Evolutionary conservation across 1,140 invertebrate species (phyloP).

Genomic region (Heliconius hermathena): DNA sequence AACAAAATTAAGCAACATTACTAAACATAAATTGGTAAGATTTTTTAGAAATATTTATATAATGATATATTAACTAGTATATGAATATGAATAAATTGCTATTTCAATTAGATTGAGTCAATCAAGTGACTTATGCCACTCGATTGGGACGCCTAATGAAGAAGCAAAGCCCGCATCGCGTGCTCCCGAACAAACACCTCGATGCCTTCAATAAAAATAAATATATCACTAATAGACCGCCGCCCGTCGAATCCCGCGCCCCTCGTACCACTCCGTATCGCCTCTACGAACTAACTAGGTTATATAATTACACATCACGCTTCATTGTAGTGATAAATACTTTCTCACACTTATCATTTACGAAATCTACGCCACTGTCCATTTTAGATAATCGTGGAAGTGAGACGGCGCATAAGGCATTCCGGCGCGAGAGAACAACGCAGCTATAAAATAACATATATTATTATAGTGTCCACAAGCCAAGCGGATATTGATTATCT

Average conservation of each 20-base stretch:
- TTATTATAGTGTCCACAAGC: slow-evolving; percentile 82
- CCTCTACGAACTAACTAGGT: slow-evolving; percentile 68
- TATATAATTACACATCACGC: slow-evolving; percentile 81
- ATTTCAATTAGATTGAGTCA: slow-evolving; percentile 63
- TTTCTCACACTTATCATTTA: slow-evolving; percentile 82
- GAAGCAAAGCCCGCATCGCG: slow-evolving; percentile 68
- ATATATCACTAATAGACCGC: slow-evolving; percentile 61
- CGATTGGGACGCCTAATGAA: slow-evolving; percentile 61
- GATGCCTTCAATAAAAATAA: slow-evolving; percentile 69
- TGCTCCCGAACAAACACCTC: slow-evolving; percentile 53
- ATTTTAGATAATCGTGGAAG: slow-evolving; percentile 79
- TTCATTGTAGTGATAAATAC: slow-evolving; percentile 81
- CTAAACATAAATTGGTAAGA: not conserved
- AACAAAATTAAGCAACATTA: not conserved
- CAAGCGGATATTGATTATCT: slow-evolving; percentile 83
- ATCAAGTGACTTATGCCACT: slow-evolving; percentile 54
- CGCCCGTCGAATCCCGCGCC: slow-evolving; percentile 35
- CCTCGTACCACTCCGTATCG: slow-evolving; percentile 51
- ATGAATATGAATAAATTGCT: not conserved
- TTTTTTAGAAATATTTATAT: not conserved
- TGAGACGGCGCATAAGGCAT: slow-evolving; percentile 50
- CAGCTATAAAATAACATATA: slow-evolving; percentile 79
- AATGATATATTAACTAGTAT: not conserved
- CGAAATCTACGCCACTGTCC: slow-evolving; percentile 81
- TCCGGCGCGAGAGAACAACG: slow-evolving; percentile 51